Conservation (phyloP, 2,797 vertebrate species). For the Lacerta bilineata region DNA sequence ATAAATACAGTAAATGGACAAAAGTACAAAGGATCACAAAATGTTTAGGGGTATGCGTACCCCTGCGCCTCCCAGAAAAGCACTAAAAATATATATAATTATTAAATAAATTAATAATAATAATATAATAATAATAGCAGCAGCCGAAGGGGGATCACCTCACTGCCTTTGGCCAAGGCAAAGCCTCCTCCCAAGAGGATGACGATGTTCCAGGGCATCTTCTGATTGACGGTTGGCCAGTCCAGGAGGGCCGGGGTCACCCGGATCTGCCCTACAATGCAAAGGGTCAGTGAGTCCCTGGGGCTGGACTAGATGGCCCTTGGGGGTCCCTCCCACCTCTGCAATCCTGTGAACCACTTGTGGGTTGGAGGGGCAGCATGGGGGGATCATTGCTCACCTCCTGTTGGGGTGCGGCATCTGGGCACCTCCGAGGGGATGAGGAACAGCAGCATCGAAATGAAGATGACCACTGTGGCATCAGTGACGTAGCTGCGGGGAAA, state of each 20-base stretch:
- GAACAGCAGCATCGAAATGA: slow-evolving; percentile 81
- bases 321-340: neutral
- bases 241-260: slow-evolving; percentile 75
- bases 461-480: slow-evolving; percentile 85
- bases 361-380: neutral
- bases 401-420: neutral
- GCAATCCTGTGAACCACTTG: neutral
- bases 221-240: slow-evolving; percentile 87
- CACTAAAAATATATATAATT: too few relatives aligned
- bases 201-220: slow-evolving; percentile 94
- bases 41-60: too few relatives aligned
- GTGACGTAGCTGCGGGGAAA: slow-evolving; percentile 79
- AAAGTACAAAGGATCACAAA: too few relatives aligned
- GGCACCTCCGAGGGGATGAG: slow-evolving; percentile 81
- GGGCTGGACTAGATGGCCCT: too few relatives aligned
- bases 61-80: too few relatives aligned
- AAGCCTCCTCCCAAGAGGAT: slow-evolving; percentile 94
- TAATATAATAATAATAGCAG: too few relatives aligned
- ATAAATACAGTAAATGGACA: too few relatives aligned
- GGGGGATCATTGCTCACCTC: slow-evolving; percentile 61
- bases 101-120: too few relatives aligned
- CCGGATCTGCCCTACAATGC: slow-evolving; percentile 70
- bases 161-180: slow-evolving; percentile 91
- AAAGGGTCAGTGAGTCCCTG: slow-evolving; percentile 31
- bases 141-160: slow-evolving; percentile 79